A percentile compares a stretch with the other conserved stretches of the same genome.
Evolutionary conservation across 2,888 invertebrate species (phyloP).

Genomic region (Spisula subtruncata): DNA sequence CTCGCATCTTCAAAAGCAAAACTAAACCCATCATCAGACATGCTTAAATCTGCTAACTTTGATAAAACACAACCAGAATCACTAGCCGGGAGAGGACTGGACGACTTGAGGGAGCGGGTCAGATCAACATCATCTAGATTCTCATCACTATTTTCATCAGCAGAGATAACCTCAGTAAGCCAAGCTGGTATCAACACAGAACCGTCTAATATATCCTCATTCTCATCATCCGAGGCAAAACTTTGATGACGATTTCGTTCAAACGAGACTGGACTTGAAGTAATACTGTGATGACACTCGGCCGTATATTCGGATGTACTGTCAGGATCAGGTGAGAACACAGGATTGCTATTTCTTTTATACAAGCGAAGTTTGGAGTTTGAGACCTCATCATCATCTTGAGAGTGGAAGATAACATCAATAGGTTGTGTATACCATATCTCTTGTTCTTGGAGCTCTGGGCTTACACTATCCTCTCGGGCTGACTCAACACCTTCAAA

Average conservation of each 20-base stretch:
- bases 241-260: constrained; percentile 42
- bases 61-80: constrained; percentile 29
- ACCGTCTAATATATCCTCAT: constrained; percentile 64
- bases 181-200: constrained; percentile 69
- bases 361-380: constrained; percentile 77
- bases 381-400: constrained; percentile 59
- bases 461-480: constrained; percentile 72
- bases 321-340: constrained; percentile 57
- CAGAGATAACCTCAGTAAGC: constrained; percentile 66
- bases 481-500: not conserved
- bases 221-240: constrained; percentile 40
- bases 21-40: constrained; percentile 40
- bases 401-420: constrained; percentile 74
- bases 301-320: constrained; percentile 15
- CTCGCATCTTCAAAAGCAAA: not conserved
- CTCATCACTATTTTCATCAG: constrained; percentile 51
- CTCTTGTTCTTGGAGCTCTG: constrained; percentile 80
- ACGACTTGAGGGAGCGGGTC: constrained; percentile 57
- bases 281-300: constrained; percentile 42
- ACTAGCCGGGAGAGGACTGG: constrained; percentile 60
- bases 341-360: constrained; percentile 77
- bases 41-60: constrained; percentile 36
- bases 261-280: constrained; percentile 59
- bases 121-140: constrained; percentile 19
- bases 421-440: constrained; percentile 83